Evolutionary conservation across 92 coral and sea anemone species (phyloP), one percentile per base, ranked within the genome.

Genomic region (Parazoanthus swiftii): DNA sequence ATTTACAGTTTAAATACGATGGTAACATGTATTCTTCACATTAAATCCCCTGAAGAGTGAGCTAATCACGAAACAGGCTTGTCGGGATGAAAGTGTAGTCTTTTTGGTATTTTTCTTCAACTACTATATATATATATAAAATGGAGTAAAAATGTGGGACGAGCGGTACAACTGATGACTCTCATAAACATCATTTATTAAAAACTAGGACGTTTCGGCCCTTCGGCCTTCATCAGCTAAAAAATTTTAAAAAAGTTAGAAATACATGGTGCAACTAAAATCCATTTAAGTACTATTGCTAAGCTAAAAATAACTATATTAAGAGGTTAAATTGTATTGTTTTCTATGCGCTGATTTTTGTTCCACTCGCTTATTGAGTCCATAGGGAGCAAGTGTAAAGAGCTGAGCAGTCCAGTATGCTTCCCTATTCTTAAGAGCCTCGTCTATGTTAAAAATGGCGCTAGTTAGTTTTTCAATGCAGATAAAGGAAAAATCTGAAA

Each of bases 261-360:
- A 75, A 75, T 75, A 75, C 79, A 75, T 75, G 79, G 79, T 36
- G 46, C 26, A 39, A 39, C 50, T 36, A 75, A 75, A 75, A 75
- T 13, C 79, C 44, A 36, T 75, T 13, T 75, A 75, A 36, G 46
- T 75, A 39, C 79, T 36, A 35, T 10, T 7, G 50, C 79, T 33
- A 35, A 75, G 79, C 79, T 75, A 75, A 75, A 35, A 75, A 33
- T 75, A 75, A 36, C 46, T 36, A 75, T 9, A 18, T 36, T 36
- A 75, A 75, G 33, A 67, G 9, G 73, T 21, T 67, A 21, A 67
- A 67, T 75, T 75, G n/a, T 10, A 75, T 13, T 38, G 46, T 75
- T 36, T 75, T 75, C 79, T 75, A 39, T 75, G 44, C 46, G 21
- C 11, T 3, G 44, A 75, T 75, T 75, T 75, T 36, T 75, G 25